Evolutionary conservation across 2,888 invertebrate species (phyloP), one percentile per base, ranked within the genome.

Genomic region (Conops quadrifasciatus): DNA sequence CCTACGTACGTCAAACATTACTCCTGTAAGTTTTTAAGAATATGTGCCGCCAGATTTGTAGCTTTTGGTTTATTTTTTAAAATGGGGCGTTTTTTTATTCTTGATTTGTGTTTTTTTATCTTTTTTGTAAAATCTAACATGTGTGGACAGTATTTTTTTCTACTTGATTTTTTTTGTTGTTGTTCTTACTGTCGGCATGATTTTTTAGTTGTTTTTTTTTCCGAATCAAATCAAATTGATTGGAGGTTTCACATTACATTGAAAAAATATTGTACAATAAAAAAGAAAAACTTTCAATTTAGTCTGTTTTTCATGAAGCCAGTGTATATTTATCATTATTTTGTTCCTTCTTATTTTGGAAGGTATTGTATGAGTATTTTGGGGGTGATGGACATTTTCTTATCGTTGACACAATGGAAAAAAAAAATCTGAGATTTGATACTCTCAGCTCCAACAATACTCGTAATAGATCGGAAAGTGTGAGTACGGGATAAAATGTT

Each of bases 351-450:
- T 59, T 59, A 13, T 67, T 43, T 15, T 45, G 15, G 7, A 19
- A 5, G 21, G 2, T 76, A 70, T 73, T 78, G 67, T n/a, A n/a
- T 30, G 60, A 49, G 49, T 24, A 26, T 60, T 68, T 36, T 36
- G 21, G 21, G 68, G 62, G 24, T 36, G 36, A 36, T 36, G 36
- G 26, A 68, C 13, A 47, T 51, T 68, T 60, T 68, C 68, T 68
- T 68, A 69, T 36, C 71, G 68, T 62, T 72, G 64, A 73, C 68
- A 71, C 64, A 71, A 71, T 45, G 47, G 80, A 80, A 78, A 78
- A 76, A 74, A 76, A 79, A 77, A 79, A 81, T 81, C 80, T 75
- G 79, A 80, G 78, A 80, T 80, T 79, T 56, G 63, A 43, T 24
- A 30, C 26, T 3, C 26, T 49, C 30, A 28, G 26, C 13, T 65